Base-by-base conservation (phyloP, 2,888 invertebrate species). In the Cylindroiulus punctatus region DNA sequence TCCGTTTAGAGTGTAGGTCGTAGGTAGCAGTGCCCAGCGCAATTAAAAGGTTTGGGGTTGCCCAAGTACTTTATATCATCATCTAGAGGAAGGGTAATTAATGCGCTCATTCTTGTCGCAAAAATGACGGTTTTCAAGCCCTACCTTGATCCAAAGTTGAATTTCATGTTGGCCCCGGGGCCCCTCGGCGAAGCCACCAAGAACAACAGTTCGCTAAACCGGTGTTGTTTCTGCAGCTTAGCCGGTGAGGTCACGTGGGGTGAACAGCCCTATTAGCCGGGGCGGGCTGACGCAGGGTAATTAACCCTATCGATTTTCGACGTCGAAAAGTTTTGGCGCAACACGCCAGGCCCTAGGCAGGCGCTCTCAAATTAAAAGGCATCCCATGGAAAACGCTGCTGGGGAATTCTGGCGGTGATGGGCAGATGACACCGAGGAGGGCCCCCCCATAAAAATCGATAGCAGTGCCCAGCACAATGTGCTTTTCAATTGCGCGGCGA, bases 401-500 rank as follows among this genome's bases (percentile, higher is more conserved):
- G 52, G 19, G 47, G 47, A 19, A 47, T 47, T 47, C 47, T 47
- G 14, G 17, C 47, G 19, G 52, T n/a, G 52, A 52, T 52, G n/a
- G 19, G 52, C n/a, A 52, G n/a, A 52, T 52, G 52, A 52, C n/a
- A n/a, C 7, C n/a, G 52, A 52, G 52, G 52, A n/a, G 52, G 52
- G 52, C 8, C 52, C 8, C n/a, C 47, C 52, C 52, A 8, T 52
- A 52, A n/a, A 52, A 52, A 52, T 52, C 52, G n/a, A 52, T 52
- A 52, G n/a, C 52, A 19, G n/a, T n/a, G n/a, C n/a, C 52, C n/a
- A 12, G 52, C 52, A 52, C 52, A 52, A 52, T 52, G 14, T 52
- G 52, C 52, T 52, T 52, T 52, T 52, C n/a, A 52, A 52, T 52
- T n/a, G 52, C 52, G 52, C 52, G 52, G 52, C 52, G n/a, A 52